A percentile compares a stretch with the other conserved stretches of the same genome.
phyloP scores from a whole-genome alignment of 2,113 vertebrate genomes.

The Lasiurus borealis region DNA sequence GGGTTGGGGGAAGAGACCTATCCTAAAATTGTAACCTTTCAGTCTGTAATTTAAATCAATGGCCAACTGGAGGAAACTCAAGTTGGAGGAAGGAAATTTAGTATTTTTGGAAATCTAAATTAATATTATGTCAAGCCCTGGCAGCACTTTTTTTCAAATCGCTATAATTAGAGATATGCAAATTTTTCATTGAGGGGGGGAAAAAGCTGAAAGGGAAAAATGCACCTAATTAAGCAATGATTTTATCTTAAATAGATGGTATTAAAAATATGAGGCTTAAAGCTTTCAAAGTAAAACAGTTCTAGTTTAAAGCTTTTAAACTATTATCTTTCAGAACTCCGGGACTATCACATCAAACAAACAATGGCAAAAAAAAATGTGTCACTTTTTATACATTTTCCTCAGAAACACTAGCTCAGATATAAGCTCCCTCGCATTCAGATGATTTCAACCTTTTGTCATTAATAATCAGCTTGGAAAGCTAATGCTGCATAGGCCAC shows the following conservation, averaged over 20 bases:
- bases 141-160: slow-evolving; percentile 85
- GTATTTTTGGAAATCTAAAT: slow-evolving; percentile 84
- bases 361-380: background rate
- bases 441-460: background rate
- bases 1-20: background rate
- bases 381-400: background rate
- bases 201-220: slow-evolving; percentile 77
- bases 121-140: slow-evolving; percentile 86
- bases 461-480: slow-evolving; percentile 29
- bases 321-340: slow-evolving; percentile 45
- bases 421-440: background rate
- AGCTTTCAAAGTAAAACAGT: slow-evolving; percentile 66
- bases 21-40: slow-evolving; percentile 61
- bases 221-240: slow-evolving; percentile 85
- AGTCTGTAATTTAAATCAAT: slow-evolving; percentile 81
- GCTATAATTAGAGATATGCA: slow-evolving; percentile 81
- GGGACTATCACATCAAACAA: slow-evolving; percentile 6
- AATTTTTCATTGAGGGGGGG: slow-evolving; percentile 60
- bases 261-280: slow-evolving; percentile 78
- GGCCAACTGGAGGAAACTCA: slow-evolving; percentile 81
- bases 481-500: background rate
- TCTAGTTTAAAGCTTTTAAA: slow-evolving; percentile 66
- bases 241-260: slow-evolving; percentile 79
- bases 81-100: slow-evolving; percentile 80
- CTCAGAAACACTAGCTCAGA: slow-evolving; percentile 2